A percentile compares a stretch with the other conserved stretches of the same genome.
Conservation (phyloP, 2,797 vertebrate genomes). For the Anguilla marmorata region DNA sequence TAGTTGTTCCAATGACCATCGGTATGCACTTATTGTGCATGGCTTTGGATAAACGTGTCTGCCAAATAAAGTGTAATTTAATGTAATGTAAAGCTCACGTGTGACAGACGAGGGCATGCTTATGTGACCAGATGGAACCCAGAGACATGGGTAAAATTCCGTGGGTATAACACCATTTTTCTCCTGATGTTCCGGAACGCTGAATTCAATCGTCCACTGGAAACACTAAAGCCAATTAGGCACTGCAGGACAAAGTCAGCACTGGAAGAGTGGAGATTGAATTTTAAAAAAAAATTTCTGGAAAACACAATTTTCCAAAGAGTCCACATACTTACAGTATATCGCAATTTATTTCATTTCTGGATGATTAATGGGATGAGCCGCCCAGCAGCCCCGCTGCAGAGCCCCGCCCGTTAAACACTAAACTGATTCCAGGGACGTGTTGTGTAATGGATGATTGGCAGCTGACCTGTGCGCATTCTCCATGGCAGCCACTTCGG, state of each 20-base stretch:
- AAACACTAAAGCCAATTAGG: background rate
- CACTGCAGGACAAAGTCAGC: background rate
- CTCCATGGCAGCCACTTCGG: conserved; percentile 98
- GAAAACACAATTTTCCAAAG: background rate
- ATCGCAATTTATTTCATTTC: background rate
- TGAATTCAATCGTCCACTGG: background rate
- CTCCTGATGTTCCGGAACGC: background rate
- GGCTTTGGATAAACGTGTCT: too few relatives aligned
- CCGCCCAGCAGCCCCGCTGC: background rate
- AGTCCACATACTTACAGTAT: background rate
- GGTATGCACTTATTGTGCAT: too few relatives aligned
- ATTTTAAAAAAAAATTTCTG: too few relatives aligned
- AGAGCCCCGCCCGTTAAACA: background rate
- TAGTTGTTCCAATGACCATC: too few relatives aligned
- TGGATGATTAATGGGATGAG: background rate
- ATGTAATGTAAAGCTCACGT: too few relatives aligned
- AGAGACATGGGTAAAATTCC: background rate
- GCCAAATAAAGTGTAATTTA: too few relatives aligned
- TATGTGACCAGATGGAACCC: background rate
- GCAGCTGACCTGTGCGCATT: conserved; percentile 87
- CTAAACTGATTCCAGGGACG: background rate
- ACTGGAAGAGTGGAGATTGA: background rate
- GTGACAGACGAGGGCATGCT: too few relatives aligned
- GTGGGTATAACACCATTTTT: background rate
- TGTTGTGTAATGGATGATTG: background rate